Base-by-base conservation (phyloP, 53 echinoderm and acorn worm genomes). In the Temnopleurus reevesii region DNA sequence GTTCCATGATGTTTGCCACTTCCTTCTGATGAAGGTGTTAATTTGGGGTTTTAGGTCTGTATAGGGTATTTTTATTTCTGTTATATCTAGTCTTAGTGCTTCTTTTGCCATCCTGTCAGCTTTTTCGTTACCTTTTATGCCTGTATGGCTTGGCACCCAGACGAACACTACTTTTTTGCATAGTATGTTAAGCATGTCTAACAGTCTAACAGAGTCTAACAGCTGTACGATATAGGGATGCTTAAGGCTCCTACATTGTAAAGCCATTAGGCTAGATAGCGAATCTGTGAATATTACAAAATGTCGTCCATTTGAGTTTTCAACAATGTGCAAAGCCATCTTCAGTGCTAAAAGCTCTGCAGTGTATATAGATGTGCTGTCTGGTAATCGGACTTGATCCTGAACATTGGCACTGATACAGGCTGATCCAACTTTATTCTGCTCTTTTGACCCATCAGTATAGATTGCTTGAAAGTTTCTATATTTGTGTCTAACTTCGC, bases 81-180 rank as follows among this genome's bases (percentile, higher is more conserved):
- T 71, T 71, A 71, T 7, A 71, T 71, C 76, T 19, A 71, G 25
- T 35, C 36, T 38, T 2, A 71, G 38, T 5, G 47, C 49, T 79
- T 79, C 47, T 79, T 79, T 79, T 24, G 79, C 79, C 13, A 79
- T 46, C 47, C 24, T 79, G 27, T 46, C 79, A 79, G 49, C 79
- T 79, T 45, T 79, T 79, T 46, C n/a, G 23, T 45, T 79, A 6
- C 26, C 79, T 46, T n/a, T 41, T 4, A 79, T 79, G 7, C 79
- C 79, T 79, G 46, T 45, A 79, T 79, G 79, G 44, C 79, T 79
- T 79, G 79, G 79, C 46, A 79, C n/a, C 79, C 79, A 79, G 46
- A 79, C 79, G 27, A 79, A 79, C 7, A 79, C 24, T 23, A 79
- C 49, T 47, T 12, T 24, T 47, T 79, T 79, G 24, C 79, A 23